Evolutionary conservation across 2,113 vertebrate genomes (phyloP), one percentile per base, ranked within the genome.

Genomic region (Gopherus evgoodei): DNA sequence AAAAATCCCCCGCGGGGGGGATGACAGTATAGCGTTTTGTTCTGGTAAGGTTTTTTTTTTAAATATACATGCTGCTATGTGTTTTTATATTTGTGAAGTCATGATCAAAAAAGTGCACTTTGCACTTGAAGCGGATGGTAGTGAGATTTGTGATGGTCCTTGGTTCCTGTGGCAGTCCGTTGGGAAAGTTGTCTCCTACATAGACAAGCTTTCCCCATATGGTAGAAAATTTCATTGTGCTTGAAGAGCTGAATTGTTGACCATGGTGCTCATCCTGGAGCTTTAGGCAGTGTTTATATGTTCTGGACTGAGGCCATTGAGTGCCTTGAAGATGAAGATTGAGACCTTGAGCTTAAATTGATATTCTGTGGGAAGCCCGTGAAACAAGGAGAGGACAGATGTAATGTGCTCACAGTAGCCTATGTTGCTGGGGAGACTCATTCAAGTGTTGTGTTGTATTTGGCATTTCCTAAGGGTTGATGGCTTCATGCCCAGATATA

Each of bases 301-400:
- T 5, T 25, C 3, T 5, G 76, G 76, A 2, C 53, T 81, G n/a
- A 35, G 82, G 5, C 54, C 2, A 0, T 1, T 62, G 1, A 11
- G 5, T 3, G 44, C 50, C 56, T 50, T 1, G 1, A 4, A 21
- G 31, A 1, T 0, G 42, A 47, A 59, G 27, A 38, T 90, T 4
- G 65, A 6, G 11, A 76, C 24, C 42, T 27, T 76, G 25, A 76
- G 24, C 38, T 78, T 1, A 1, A 38, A 69, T 69, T 38, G 65
- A 69, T 69, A 86, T 62, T 16, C 7, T 53, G 0, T 2, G 38
- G 76, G 83, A 54, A 75, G 84, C 57, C 31, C 3, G 1, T 11
- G 0, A 0, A 16, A 21, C 11, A 78, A 16, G 65, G 0, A 9
- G 11, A 8, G 83, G 0, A 1, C 0, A 0, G 56, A 4, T 2